phyloP scores from a whole-genome alignment of 2,888 invertebrate genomes.

The Lobophora halterata region DNA sequence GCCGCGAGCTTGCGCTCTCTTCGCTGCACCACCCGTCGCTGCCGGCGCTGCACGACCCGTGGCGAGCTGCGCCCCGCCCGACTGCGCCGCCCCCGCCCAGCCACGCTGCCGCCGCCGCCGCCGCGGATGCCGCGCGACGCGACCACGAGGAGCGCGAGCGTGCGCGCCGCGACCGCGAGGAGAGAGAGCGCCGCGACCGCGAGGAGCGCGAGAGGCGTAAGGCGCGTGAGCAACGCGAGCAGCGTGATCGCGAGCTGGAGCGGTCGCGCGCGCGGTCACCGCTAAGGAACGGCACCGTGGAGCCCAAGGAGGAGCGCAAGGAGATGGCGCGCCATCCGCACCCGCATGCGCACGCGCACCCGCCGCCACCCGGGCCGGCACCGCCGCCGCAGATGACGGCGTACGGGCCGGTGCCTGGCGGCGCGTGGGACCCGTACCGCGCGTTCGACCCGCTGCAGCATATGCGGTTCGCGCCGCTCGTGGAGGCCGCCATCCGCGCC shows the following conservation, averaged over 20 bases:
- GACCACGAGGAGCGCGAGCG: slow-evolving; percentile 55
- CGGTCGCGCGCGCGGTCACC: slow-evolving; percentile 87
- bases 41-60: slow-evolving; percentile 67
- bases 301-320: slow-evolving; percentile 76
- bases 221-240: slow-evolving; percentile 59
- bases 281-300: slow-evolving; percentile 84
- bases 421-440: slow-evolving; percentile 85
- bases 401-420: slow-evolving; percentile 71
- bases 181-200: slow-evolving; percentile 78
- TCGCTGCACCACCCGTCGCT: slow-evolving; percentile 67
- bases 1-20: slow-evolving; percentile 81
- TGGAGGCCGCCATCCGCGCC: slow-evolving; percentile 88
- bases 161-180: slow-evolving; percentile 72
- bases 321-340: slow-evolving; percentile 68
- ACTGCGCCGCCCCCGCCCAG: slow-evolving; percentile 38
- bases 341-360: slow-evolving; percentile 53
- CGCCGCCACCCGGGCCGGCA: slow-evolving; percentile 81
- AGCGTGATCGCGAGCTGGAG: slow-evolving; percentile 74
- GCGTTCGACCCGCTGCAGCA: slow-evolving; percentile 85
- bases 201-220: slow-evolving; percentile 81
- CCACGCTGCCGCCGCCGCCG: slow-evolving; percentile 38
- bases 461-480: slow-evolving; percentile 88
- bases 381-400: slow-evolving; percentile 80
- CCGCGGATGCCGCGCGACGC: slow-evolving; percentile 38
- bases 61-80: slow-evolving; percentile 46